Percentiles rank a stretch among this genome's conserved stretches.
These are phyloP conservation scores for Lysandra coridon DNA, from an alignment of 2,888 invertebrate genomes.

Conservation along the genomic window DNA sequence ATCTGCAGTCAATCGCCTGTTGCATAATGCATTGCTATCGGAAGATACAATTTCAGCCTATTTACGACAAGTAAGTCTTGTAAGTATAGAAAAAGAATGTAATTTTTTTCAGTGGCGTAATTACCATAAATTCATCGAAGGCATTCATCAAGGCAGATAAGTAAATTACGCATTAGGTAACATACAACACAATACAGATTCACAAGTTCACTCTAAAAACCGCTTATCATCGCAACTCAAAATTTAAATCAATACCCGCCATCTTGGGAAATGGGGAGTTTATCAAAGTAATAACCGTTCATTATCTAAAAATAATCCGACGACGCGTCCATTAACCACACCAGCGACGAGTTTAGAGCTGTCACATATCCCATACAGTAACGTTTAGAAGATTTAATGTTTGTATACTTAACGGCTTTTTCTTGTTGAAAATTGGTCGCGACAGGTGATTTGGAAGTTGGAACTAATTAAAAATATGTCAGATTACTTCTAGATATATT, in stretches of 20 bases:
- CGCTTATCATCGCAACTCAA: background rate
- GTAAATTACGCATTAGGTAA: background rate
- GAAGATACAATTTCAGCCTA: no score
- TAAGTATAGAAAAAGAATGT: no score
- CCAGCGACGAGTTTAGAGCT: background rate
- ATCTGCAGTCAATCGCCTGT: no score
- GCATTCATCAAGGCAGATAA: no score
- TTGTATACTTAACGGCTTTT: background rate
- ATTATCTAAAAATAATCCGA: conserved; percentile 16
- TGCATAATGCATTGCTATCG: no score
- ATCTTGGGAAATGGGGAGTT: background rate
- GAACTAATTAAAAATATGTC: background rate
- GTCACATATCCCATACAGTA: background rate
- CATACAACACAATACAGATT: background rate
- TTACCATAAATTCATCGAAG: no score
- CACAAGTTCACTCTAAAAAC: background rate
- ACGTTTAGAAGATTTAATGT: background rate
- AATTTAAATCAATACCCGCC: background rate
- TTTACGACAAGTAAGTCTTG: no score
- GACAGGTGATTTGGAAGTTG: background rate
- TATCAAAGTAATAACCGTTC: background rate
- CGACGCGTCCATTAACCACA: conserved; percentile 8
- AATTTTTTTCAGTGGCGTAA: no score
- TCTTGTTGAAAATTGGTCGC: background rate
- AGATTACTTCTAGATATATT: background rate